Evolutionary conservation across 1,140 invertebrate genomes (phyloP).

Genomic region (Eciton burchellii): DNA sequence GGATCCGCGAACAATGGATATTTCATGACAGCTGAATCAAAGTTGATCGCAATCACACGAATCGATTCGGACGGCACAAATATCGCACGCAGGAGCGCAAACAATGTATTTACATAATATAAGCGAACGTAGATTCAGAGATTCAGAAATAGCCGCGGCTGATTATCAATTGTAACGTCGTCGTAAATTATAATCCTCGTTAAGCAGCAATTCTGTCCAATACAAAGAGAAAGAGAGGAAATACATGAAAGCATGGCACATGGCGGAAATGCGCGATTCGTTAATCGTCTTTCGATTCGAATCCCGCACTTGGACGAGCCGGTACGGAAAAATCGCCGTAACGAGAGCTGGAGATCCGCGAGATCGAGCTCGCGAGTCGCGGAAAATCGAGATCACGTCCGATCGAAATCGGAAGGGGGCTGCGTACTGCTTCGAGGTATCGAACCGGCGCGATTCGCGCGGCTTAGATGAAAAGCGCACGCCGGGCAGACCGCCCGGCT

Average conservation of each 20-base stretch:
- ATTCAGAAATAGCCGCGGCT: not conserved
- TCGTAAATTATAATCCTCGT: not conserved
- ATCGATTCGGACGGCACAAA: not conserved
- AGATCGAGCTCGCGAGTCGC: no score
- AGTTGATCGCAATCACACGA: not conserved
- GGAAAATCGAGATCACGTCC: no score
- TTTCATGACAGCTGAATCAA: not conserved
- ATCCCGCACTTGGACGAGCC: no score
- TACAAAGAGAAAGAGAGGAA: not conserved
- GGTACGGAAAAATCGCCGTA: slow-evolving; percentile 13
- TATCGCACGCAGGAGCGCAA: not conserved
- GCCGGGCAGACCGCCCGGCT: no score
- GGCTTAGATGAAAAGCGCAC: no score
- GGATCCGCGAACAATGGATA: no score
- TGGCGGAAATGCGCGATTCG: not conserved
- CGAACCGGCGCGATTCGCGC: slow-evolving; percentile 1
- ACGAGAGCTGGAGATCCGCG: not conserved
- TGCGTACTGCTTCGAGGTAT: no score
- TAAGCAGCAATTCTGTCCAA: not conserved
- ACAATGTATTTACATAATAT: not conserved
- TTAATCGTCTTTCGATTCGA: no score
- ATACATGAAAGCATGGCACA: not conserved
- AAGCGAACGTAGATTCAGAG: not conserved
- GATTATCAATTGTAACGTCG: not conserved
- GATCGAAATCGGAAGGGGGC: no score